Evolutionary conservation across 2,797 vertebrate genomes (phyloP), one percentile per base, ranked within the genome.

Genomic region (Anguilla anguilla): DNA sequence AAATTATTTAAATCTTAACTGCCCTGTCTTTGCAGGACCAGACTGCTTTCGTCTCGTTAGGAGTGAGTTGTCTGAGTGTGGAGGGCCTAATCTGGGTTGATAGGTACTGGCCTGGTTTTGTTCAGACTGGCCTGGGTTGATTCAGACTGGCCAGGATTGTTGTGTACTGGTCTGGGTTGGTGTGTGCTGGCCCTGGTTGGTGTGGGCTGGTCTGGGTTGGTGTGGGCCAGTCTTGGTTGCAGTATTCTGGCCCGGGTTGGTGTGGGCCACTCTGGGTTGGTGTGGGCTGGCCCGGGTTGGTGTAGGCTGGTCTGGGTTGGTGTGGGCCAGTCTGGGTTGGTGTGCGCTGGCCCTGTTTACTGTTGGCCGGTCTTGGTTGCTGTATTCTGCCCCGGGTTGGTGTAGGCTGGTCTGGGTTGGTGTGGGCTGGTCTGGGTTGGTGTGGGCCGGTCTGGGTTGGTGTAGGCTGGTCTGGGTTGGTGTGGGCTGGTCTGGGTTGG

Each of bases 281-380:
- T n/a, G 1, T 22, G 5, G 25, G n/a, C 22, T n/a, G 11, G 61
- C 22, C 25, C 3, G 7, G 61, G 61, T 64, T 64, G 61, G 25
- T 22, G 22, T 25, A 22, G 4, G 61, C 61, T 6, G 4, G 6
- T 3, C 51, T n/a, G 3, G 39, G 49, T 4, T n/a, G 49, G 25
- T 81, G 10, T 28, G 74, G 49, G 61, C 79, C 64, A n/a, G 69
- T 79, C 82, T 82, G 49, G 31, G 49, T 83, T 51, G 22, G 79
- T 51, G 43, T 83, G 86, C 39, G 43, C 83, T 61, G 11, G 15
- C 46, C 67, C n/a, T 53, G 72, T 17, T 81, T 72, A 39, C 39
- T 59, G 72, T 51, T 15, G 22, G 74, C 22, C 15, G 74, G 61
- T 10, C 11, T 15, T 9, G 19, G 57, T 15, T 59, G 3, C 3